Evolutionary conservation across 2,113 vertebrate genomes (phyloP), one percentile per base, ranked within the genome.

Genomic region (Calidris pygmaea): DNA sequence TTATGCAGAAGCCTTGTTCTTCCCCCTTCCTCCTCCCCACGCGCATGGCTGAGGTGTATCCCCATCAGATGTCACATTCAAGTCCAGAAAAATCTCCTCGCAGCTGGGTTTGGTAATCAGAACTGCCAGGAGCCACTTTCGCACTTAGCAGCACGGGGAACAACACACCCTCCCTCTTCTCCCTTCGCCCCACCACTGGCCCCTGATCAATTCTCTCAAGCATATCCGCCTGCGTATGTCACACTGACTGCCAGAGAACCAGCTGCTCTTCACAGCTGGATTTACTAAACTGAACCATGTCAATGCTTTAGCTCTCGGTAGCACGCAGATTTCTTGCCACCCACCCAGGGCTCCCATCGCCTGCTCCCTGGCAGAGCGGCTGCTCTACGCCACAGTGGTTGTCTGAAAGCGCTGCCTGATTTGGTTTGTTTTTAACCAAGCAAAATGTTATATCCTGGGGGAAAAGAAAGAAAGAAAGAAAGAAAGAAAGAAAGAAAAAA

Each of bases 241-340:
- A 22, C 8, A 12, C 53, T 59, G 87, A n/a, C 58, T 75, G 79
- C 81, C 72, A 91, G 93, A 82, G 89, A 91, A 76, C 32, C 88
- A 94, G 93, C 86, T 93, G 89, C 53, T 95, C 59, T 71, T 96
- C 86, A 48, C 96, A 96, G 94, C 92, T 97, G 94, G 90, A 83
- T 93, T 94, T 53, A 79, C 70, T 86, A 91, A 96, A 62, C 75
- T 14, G 78, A 97, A 35, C 85, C 77, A 56, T 85, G 85, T 81
- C 86, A 60, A 39, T 93, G 75, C 90, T 95, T 96, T 70, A 93
- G 85, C 92, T 56, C 52, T 92, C 21, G 0, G 86, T 66, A 89
- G 85, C 89, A 73, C 50, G 78, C 53, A 53, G 62, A 91, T 82
- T 93, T 94, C 89, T 92, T 82, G 84, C 89, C 85, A 72, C 95